Base-by-base conservation (phyloP, 2,888 invertebrate species). In the Gryllus longicercus region DNA sequence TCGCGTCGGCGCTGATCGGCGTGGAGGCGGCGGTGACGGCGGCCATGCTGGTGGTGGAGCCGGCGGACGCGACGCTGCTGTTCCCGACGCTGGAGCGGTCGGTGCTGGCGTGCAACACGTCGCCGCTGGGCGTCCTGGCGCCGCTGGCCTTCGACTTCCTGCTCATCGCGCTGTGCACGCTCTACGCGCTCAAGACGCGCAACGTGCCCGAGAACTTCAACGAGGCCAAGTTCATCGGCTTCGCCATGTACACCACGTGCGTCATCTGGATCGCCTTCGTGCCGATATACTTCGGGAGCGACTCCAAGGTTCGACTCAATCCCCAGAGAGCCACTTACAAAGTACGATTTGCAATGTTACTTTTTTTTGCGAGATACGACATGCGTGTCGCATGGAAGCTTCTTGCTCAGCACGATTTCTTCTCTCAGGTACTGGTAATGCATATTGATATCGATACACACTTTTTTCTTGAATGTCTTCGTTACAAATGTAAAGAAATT, bases 201-300 rank as follows among this genome's bases (percentile, higher is more conserved):
- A 94, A 94, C 85, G 90, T 95, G 25, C 95, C 95, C 0, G 94
- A 94, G 86, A 95, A 95, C 87, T 94, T 94, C 86, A 95, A 95
- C 88, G 95, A 94, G 85, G 91, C 91, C 1, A 90, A 91, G 84
- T 91, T 91, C 85, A 93, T 94, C 83, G 93, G 94, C 2, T 95
- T 95, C 85, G 93, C 94, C 49, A 94, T 94, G 92, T 95, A 93
- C 87, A 93, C 93, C 0, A 94, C 93, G 1, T 92, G 93, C 86
- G 92, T 93, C 76, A 92, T 93, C 82, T 94, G 94, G 94, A 88
- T 93, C 74, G 94, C 94, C 18, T 94, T 94, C 86, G 90, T 93
- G 74, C 93, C 94, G 23, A 92, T 94, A 83, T 94, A 94, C 86
- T 93, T 93, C 85, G 93, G 93, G 74, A 92, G 92, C 83, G 91